Conservation (phyloP, 2,113 vertebrate genomes). For the Pterocles burchelli region DNA sequence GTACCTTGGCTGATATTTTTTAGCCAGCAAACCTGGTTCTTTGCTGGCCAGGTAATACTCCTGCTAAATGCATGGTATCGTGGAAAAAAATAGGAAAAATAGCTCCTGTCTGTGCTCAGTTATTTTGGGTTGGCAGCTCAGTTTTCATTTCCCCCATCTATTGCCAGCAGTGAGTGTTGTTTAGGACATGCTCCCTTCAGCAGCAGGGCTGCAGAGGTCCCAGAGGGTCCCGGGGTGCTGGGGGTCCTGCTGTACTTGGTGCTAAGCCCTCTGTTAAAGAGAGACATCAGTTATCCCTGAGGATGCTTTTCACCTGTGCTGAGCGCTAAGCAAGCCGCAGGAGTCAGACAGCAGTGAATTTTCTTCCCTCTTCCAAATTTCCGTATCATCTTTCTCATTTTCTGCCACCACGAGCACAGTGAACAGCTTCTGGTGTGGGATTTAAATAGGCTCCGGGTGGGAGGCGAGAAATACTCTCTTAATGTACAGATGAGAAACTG, state of each 20-base stretch:
- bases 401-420: not conserved
- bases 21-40: not conserved
- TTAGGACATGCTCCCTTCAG: accelerated
- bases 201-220: not conserved
- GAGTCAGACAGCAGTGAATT: not conserved
- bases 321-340: not conserved
- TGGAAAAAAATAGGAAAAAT: not conserved
- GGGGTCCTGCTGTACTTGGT: not conserved
- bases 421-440: constrained; percentile 2
- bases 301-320: not conserved
- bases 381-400: not conserved
- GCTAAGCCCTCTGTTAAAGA: not conserved
- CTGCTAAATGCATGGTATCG: not conserved
- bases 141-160: not conserved
- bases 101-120: not conserved
- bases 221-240: not conserved
- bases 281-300: not conserved
- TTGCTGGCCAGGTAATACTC: not conserved
- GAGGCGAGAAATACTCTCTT: constrained; percentile 47
- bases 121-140: not conserved
- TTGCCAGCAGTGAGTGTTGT: not conserved
- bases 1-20: not conserved
- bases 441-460: constrained; percentile 38
- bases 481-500: constrained; percentile 44
- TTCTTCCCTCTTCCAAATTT: not conserved